Conservation (phyloP, 2,888 invertebrate species). For the Glaucopsyche alexis region DNA sequence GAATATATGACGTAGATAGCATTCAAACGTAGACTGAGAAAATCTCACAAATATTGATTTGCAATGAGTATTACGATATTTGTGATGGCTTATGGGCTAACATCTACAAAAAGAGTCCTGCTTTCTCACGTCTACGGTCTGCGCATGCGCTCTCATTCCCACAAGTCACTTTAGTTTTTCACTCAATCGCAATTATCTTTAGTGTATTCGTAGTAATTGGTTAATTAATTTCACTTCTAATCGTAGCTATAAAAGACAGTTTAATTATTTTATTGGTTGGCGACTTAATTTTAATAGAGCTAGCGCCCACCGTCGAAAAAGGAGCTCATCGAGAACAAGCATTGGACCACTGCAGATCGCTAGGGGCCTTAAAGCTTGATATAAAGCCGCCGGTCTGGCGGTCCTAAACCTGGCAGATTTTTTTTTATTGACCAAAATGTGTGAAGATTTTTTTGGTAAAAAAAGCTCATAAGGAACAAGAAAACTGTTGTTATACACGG, state of each 20-base stretch:
- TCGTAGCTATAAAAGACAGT: neutral
- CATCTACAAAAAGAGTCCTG: slow-evolving; percentile 55
- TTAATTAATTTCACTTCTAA: neutral
- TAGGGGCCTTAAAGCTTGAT: no score
- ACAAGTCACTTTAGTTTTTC: slow-evolving; percentile 57
- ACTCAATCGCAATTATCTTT: slow-evolving; percentile 47
- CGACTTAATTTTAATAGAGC: no score
- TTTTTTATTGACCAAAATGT: no score
- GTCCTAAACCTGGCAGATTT: no score
- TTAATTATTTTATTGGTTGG: neutral
- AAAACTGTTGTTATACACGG: no score
- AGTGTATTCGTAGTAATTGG: slow-evolving; percentile 12
- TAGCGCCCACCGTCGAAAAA: no score
- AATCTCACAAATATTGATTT: slow-evolving; percentile 16
- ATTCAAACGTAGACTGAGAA: neutral
- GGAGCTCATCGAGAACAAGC: no score
- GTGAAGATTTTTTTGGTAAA: no score
- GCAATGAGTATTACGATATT: slow-evolving; percentile 18
- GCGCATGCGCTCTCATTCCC: slow-evolving; percentile 61
- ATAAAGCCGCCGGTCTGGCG: no score
- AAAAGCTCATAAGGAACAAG: no score
- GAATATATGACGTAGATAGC: no score
- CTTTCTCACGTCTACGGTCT: slow-evolving; percentile 49
- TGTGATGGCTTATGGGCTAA: slow-evolving; percentile 33
- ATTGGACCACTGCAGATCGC: no score